Conservation (phyloP, 64 coral and sea anemone species). For the Dendrophyllia cribrosa region DNA sequence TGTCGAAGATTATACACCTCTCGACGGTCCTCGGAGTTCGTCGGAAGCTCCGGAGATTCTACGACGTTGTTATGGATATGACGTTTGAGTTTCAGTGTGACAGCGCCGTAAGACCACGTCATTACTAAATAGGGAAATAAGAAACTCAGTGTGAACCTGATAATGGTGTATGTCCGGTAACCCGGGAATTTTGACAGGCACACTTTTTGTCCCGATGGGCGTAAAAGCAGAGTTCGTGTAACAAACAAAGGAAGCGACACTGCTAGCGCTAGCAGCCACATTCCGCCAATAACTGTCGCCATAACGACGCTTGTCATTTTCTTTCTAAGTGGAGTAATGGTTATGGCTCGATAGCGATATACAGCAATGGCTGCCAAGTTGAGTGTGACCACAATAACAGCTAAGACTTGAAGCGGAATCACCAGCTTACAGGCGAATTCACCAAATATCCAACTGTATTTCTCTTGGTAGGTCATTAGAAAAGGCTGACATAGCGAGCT, state of each 20-base stretch:
- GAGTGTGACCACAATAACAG: constrained; percentile 60
- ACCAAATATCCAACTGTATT: constrained; percentile 75
- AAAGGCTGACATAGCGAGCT: constrained; percentile 66
- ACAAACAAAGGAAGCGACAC: constrained; percentile 19
- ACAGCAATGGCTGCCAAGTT: constrained; percentile 80
- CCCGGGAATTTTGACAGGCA: constrained; percentile 28
- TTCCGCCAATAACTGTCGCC: constrained; percentile 18
- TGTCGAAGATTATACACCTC: neutral
- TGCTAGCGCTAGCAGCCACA: constrained; percentile 49
- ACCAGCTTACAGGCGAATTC: constrained; percentile 70
- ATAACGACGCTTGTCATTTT: neutral
- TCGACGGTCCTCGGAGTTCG: neutral
- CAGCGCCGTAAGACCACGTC: constrained; percentile 51
- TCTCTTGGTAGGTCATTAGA: constrained; percentile 57
- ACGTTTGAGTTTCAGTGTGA: constrained; percentile 64
- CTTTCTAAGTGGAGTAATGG: neutral
- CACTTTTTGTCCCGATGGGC: constrained; percentile 17
- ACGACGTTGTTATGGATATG: constrained; percentile 56
- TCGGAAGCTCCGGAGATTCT: neutral
- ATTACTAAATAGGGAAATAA: constrained; percentile 67
- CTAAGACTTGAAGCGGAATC: constrained; percentile 67
- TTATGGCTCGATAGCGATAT: constrained; percentile 63
- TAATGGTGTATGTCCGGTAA: constrained; percentile 44
- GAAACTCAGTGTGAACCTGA: constrained; percentile 50
- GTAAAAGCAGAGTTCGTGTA: neutral